These are phyloP conservation scores for Lasaia peninsularis DNA, from an alignment of 1,140 invertebrate species.

Conservation along the genomic window DNA sequence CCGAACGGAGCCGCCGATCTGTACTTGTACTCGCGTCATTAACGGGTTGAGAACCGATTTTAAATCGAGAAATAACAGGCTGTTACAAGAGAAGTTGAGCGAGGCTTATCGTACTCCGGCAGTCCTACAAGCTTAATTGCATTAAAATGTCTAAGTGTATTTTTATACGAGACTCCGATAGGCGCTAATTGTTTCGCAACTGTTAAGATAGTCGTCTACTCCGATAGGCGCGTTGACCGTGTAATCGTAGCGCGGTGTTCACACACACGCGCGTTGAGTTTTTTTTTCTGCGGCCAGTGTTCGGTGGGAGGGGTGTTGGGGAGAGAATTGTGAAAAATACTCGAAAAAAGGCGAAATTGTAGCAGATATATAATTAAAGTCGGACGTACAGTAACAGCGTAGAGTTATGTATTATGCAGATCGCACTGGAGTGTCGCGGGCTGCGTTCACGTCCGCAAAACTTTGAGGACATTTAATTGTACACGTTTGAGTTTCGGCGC, in stretches of 20 bases:
- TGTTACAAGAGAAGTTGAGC: slow-evolving; percentile 74
- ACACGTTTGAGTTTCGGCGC: slow-evolving; percentile 19
- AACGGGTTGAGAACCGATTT: slow-evolving; percentile 78
- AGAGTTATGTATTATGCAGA: slow-evolving; percentile 72
- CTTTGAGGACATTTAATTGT: slow-evolving; percentile 59
- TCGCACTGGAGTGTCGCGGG: slow-evolving; percentile 52
- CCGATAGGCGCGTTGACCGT: slow-evolving; percentile 17
- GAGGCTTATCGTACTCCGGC: slow-evolving; percentile 61
- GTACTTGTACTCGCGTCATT: slow-evolving; percentile 77
- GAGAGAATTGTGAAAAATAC: slow-evolving; percentile 75
- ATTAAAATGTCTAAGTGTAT: slow-evolving; percentile 55
- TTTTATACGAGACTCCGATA: slow-evolving; percentile 41
- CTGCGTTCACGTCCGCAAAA: slow-evolving; percentile 35
- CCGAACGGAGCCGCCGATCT: slow-evolving; percentile 73
- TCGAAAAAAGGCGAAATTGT: slow-evolving; percentile 77
- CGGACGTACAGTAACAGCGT: slow-evolving; percentile 65
- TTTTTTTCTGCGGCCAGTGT: slow-evolving; percentile 57
- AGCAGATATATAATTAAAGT: slow-evolving; percentile 78
- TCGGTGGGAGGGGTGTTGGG: slow-evolving; percentile 48
- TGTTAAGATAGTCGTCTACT: slow-evolving; percentile 23
- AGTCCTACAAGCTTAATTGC: slow-evolving; percentile 63
- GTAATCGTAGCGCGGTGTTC: slow-evolving; percentile 23
- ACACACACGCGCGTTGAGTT: slow-evolving; percentile 48
- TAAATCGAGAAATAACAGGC: slow-evolving; percentile 74
- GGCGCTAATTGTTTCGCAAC: slow-evolving; percentile 27